Evolutionary conservation across 2,113 vertebrate genomes (phyloP), one percentile per base, ranked within the genome.

Genomic region (Heterocephalus glaber): DNA sequence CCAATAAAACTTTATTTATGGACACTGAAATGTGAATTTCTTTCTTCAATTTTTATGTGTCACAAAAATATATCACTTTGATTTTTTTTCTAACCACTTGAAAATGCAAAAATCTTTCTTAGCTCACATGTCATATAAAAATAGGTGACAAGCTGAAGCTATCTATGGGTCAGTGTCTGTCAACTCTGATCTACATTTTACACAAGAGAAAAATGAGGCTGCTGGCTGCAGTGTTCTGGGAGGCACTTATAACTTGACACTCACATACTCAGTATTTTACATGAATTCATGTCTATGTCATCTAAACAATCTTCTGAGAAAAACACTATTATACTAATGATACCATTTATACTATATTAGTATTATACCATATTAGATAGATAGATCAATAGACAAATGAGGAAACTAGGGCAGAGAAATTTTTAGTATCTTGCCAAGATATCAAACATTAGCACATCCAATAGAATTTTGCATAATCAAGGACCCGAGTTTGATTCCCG

Each of bases 41-140:
- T 61, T 56, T 84, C 28, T 86, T 79, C 58, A 68, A 5, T 56
- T 80, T 79, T 49, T 56, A 90, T 58, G 14, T 13, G 44, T 61
- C 66, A 84, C 20, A 95, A 90, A n/a, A 82, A 89, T 68, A 79
- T 52, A 88, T 13, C 56, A 80, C 61, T 92, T 90, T 84, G 63
- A 49, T 89, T 70, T 70, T 82, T 24, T 74, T 82, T 68, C 35
- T 26, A 89, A 13, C 41, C 20, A 83, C 79, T 89, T 91, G 61
- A 96, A 88, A 93, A 72, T 33, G 9, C 58, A 65, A 85, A 96
- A 81, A 47, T 47, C 10, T 70, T 77, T 85, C 87, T 95, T 81
- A 89, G 83, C 49, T 88, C 44, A 38, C n/a, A 38, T 20, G 3
- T 61, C 54, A 28, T 49, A 85, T 66, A 76, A 77, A 83, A 85